Evolutionary conservation across 1,140 invertebrate genomes (phyloP).

Genomic region (Lepidurus arcticus): DNA sequence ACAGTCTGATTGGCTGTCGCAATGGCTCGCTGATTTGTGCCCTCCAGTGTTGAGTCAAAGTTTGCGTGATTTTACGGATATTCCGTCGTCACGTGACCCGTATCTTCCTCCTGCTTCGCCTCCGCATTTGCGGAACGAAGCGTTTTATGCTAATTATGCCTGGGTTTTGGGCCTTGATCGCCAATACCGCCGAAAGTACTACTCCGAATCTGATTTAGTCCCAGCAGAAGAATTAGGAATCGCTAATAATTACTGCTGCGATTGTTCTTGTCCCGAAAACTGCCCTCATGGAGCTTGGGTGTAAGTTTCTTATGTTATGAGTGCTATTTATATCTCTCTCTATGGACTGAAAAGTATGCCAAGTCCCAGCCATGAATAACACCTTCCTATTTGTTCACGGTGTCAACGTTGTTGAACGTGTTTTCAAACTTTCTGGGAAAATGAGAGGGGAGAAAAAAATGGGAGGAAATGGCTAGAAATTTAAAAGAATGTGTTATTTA

Average conservation of each 20-base stretch:
- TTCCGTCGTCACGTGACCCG: not conserved
- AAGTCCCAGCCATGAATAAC: no score
- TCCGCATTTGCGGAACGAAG: not conserved
- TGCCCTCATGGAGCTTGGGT: conserved; percentile 2
- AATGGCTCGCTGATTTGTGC: not conserved
- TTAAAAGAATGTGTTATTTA: not conserved
- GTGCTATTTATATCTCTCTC: not conserved
- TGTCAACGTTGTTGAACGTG: no score
- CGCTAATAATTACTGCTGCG: not conserved
- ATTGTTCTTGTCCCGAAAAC: not conserved
- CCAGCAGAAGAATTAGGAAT: not conserved
- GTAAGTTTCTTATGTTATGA: not conserved
- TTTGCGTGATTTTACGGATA: not conserved
- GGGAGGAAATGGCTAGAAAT: not conserved
- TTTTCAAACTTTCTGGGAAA: no score
- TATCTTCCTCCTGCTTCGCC: not conserved
- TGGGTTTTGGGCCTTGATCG: not conserved
- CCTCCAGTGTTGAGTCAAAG: not conserved
- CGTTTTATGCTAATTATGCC: not conserved
- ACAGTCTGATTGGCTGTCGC: not conserved
- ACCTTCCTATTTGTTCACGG: no score
- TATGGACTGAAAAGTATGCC: not conserved
- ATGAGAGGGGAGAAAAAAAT: no score
- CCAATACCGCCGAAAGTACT: not conserved
- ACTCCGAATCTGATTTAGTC: not conserved